These are phyloP conservation scores for Lagopus muta DNA, from an alignment of 2,113 vertebrate species.

Conservation along the genomic window DNA sequence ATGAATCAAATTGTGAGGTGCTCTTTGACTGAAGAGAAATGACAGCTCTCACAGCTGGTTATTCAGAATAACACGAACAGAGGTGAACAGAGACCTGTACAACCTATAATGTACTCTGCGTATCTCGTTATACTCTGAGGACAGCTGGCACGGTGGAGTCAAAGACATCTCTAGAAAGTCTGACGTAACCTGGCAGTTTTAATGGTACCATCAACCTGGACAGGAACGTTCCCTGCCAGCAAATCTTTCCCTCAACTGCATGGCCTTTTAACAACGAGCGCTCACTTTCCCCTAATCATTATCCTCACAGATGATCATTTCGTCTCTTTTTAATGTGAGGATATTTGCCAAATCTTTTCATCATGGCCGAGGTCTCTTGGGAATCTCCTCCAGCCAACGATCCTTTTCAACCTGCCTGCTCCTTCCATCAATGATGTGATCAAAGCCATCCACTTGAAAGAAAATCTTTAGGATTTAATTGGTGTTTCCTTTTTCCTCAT, in stretches of 20 bases:
- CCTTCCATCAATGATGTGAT: conserved; percentile 26
- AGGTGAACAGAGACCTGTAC: conserved; percentile 21
- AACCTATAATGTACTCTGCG: conserved; percentile 1
- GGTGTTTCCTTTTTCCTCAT: neutral
- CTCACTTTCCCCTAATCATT: neutral
- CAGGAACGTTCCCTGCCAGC: neutral
- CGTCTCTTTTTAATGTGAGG: conserved; percentile 1
- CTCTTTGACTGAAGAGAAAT: conserved; percentile 23
- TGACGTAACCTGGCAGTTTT: conserved; percentile 10
- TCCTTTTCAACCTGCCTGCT: conserved; percentile 28
- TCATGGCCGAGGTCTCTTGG: neutral
- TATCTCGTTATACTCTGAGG: neutral
- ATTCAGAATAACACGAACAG: conserved; percentile 14
- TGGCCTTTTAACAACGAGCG: conserved; percentile 8
- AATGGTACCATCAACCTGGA: neutral
- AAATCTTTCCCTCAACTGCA: neutral
- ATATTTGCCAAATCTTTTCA: conserved; percentile 31
- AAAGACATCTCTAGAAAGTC: conserved; percentile 25
- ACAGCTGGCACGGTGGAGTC: neutral
- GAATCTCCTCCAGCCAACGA: conserved; percentile 19
- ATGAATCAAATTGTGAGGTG: neutral
- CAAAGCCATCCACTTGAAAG: conserved; percentile 60
- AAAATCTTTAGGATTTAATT: conserved; percentile 50
- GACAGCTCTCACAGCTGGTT: neutral
- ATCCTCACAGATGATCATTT: conserved; percentile 11